Conservation (phyloP, 2,888 invertebrate species). For the Mimachlamys varia region DNA sequence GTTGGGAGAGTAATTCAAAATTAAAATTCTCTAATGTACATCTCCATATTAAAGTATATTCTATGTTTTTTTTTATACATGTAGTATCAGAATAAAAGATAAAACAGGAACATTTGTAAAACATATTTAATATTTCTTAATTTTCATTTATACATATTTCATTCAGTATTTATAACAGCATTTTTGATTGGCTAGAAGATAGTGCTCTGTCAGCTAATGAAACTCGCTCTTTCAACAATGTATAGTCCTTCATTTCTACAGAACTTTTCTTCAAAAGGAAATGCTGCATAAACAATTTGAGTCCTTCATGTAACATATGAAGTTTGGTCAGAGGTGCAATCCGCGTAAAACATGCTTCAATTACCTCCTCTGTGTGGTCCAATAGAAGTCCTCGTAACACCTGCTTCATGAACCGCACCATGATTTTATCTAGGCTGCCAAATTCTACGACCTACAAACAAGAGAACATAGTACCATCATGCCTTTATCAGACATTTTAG, state of each 20-base stretch:
- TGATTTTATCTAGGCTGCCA: constrained; percentile 90
- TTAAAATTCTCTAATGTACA: no score
- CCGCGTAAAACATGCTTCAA: constrained; percentile 88
- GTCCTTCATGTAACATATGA: constrained; percentile 89
- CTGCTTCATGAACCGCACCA: constrained; percentile 91
- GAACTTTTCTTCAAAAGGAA: constrained; percentile 86
- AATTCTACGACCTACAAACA: constrained; percentile 90
- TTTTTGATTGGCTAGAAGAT: constrained; percentile 44
- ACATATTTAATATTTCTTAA: constrained; percentile 1
- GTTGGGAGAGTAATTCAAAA: no score
- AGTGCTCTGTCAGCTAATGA: constrained; percentile 63
- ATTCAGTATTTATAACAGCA: neutral
- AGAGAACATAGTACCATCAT: constrained; percentile 57
- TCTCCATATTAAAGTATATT: no score
- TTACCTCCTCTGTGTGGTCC: constrained; percentile 85
- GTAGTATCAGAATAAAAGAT: neutral
- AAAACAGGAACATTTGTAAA: neutral
- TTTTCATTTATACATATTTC: neutral
- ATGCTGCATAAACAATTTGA: constrained; percentile 93
- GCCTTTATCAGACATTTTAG: neutral
- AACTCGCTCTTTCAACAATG: constrained; percentile 60
- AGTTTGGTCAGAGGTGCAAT: constrained; percentile 89
- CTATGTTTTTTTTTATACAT: no score
- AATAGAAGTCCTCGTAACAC: constrained; percentile 89
- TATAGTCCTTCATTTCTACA: constrained; percentile 49